Conservation (phyloP, 2,888 invertebrate genomes). For the Hipparchia sbordonii region DNA sequence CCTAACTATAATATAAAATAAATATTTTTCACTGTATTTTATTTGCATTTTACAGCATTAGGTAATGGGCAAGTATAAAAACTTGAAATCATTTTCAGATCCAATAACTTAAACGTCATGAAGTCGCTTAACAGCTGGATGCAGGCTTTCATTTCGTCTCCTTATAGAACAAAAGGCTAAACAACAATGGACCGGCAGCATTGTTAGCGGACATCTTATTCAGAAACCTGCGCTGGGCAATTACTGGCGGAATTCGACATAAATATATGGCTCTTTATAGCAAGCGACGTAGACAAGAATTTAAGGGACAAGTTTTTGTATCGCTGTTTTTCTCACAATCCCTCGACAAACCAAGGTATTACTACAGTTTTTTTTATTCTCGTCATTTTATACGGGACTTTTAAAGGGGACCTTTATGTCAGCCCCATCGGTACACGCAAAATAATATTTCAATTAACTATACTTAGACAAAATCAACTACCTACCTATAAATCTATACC, state of each 20-base stretch:
- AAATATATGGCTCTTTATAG: neutral
- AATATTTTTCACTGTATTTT: neutral
- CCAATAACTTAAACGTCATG: constrained; percentile 9
- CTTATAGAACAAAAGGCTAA: constrained; percentile 39
- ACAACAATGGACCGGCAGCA: constrained; percentile 39
- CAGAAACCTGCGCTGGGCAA: constrained; percentile 37
- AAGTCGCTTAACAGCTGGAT: constrained; percentile 18
- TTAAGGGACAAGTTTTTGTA: neutral
- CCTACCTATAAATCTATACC: too few relatives aligned
- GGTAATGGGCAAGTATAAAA: neutral
- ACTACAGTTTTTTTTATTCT: too few relatives aligned
- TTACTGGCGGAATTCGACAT: constrained; percentile 34
- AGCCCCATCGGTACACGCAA: too few relatives aligned
- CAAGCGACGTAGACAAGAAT: neutral
- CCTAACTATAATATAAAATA: too few relatives aligned
- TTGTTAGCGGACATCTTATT: constrained; percentile 40
- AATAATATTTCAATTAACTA: too few relatives aligned
- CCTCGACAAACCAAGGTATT: too few relatives aligned
- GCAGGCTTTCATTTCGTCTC: constrained; percentile 35
- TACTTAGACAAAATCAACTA: too few relatives aligned
- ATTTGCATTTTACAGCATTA: neutral
- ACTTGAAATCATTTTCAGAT: neutral
- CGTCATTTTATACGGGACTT: too few relatives aligned
- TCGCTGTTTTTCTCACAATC: too few relatives aligned
- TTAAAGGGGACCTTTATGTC: too few relatives aligned